Base-by-base conservation (phyloP, 2,888 invertebrate genomes). In the Automeris io region DNA sequence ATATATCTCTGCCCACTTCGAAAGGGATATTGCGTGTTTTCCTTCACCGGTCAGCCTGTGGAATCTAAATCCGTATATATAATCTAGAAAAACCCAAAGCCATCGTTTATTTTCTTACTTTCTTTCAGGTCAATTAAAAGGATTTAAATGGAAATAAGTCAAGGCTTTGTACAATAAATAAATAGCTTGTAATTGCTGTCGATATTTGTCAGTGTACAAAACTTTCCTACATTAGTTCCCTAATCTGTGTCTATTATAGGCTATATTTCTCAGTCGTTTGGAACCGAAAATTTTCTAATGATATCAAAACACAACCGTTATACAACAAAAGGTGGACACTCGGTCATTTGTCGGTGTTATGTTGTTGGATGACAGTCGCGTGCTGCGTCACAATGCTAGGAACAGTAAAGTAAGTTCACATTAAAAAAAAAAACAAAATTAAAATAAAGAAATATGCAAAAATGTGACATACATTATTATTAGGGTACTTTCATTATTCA, bases 281-380 rank as follows among this genome's bases (percentile, higher is more conserved):
- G 60, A 69, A 62, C 52, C 59, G 70, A 69, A 73, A 69, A 67
- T 73, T 76, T 75, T 69, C 65, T 79, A 80, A 80, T 77, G 82
- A 81, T 81, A 83, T 81, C 77, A 79, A 78, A 76, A 80, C 69
- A 74, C 60, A 64, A 70, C 79, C 77, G 83, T 81, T 82, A 78
- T 61, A 53, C 59, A 79, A 83, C 83, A 83, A 82, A 82, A 77
- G 76, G 61, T 69, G 62, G 64, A 69, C 64, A 63, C 60, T 57
- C 47, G 54, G 54, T 61, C 67, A 78, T 80, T 80, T 75, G 78
- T 76, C 69, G 29, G 68, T 33, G 22, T 22, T 26, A 41, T 49
- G 55, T 57, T 54, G 63, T 70, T 59, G 64, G 65, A 55, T 57
- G 72, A 75, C 74, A 63, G 47, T 62, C 77, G 72, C 81, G 79